A percentile compares a stretch with the other conserved stretches of the same genome.
phyloP scores from a whole-genome alignment of 2,888 invertebrate genomes.

The Teleiodes luculella region DNA sequence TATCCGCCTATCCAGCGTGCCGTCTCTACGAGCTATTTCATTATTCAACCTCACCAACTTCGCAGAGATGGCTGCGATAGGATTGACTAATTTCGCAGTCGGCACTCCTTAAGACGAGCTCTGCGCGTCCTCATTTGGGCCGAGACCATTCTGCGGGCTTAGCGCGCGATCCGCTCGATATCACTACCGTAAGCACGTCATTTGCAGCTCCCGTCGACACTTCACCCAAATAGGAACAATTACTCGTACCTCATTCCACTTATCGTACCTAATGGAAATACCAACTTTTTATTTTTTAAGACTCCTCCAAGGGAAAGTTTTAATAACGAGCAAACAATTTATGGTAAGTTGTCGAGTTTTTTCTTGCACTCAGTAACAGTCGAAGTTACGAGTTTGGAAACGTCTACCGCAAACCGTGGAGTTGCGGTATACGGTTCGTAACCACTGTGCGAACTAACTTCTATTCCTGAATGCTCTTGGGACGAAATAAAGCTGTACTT shows the following conservation, averaged over 20 bases:
- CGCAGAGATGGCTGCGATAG: conserved; percentile 64
- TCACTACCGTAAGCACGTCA: conserved; percentile 63
- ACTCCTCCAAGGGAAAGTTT: conserved; percentile 47
- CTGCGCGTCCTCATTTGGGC: conserved; percentile 62
- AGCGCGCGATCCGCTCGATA: conserved; percentile 55
- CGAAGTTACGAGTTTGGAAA: conserved; percentile 49
- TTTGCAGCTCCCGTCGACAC: conserved; percentile 51
- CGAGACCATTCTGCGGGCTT: conserved; percentile 61
- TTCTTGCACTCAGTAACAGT: conserved; percentile 36
- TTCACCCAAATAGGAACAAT: conserved; percentile 40
- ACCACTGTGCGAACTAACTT: conserved; percentile 36
- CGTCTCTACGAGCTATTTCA: conserved; percentile 70
- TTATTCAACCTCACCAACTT: conserved; percentile 66
- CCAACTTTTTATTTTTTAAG: conserved; percentile 48
- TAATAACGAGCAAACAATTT: conserved; percentile 54
- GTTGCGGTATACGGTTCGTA: conserved; percentile 28
- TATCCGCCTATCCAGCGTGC: conserved; percentile 42
- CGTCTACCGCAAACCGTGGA: conserved; percentile 43
- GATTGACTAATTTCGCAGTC: conserved; percentile 72
- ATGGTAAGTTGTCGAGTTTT: conserved; percentile 43
- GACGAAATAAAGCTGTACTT: conserved; percentile 36
- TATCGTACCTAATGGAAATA: conserved; percentile 46
- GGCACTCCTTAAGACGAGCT: conserved; percentile 47
- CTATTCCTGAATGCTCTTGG: conserved; percentile 42
- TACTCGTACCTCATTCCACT: conserved; percentile 44